Evolutionary conservation across 2,113 vertebrate species (phyloP).

Genomic region (Mustela nigripes): DNA sequence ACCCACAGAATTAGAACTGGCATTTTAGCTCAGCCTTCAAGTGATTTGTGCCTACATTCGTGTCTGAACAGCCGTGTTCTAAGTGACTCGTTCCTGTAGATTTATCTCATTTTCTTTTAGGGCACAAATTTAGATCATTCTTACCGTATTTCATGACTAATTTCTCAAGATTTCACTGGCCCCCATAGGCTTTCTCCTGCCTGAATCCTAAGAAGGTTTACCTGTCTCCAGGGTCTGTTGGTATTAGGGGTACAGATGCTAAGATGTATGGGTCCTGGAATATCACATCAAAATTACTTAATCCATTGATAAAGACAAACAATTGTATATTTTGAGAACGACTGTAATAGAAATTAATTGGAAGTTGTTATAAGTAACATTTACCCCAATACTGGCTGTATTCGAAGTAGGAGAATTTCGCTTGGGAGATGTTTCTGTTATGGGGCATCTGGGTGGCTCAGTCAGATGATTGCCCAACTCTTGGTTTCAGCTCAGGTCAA

Average conservation of each 20-base stretch:
- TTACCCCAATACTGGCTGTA: background rate
- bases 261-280: background rate
- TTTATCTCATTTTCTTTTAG: background rate
- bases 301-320: background rate
- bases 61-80: background rate
- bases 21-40: background rate
- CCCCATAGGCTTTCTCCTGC: background rate
- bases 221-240: background rate
- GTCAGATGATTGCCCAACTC: background rate
- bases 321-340: background rate
- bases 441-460: background rate
- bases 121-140: background rate
- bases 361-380: conserved; percentile 2
- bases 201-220: background rate
- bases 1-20: background rate
- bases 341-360: background rate
- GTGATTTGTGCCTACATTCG: background rate
- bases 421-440: background rate
- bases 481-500: background rate
- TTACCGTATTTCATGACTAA: background rate
- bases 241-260: background rate
- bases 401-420: background rate
- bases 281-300: background rate
- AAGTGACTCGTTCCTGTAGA: background rate
- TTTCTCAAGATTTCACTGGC: background rate